phyloP scores from a whole-genome alignment of 2,888 invertebrate species.

The Mythimna vitellina region DNA sequence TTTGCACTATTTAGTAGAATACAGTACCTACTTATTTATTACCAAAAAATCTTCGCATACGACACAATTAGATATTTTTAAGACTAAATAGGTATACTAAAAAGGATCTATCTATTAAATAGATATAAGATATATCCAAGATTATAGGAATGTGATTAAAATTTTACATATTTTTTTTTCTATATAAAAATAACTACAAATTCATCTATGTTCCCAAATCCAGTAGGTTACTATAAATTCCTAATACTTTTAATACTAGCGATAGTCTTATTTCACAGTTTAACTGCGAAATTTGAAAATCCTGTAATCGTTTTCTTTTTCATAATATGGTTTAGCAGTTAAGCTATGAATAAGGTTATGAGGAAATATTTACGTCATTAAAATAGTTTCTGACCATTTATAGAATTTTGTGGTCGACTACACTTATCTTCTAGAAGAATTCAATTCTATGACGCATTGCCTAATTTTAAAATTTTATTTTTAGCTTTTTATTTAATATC shows the following conservation, averaged over 20 bases:
- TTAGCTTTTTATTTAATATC: conserved; percentile 51
- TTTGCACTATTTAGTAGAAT: conserved; percentile 16
- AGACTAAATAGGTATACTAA: conserved; percentile 54
- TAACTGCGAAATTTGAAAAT: conserved; percentile 58
- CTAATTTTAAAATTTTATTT: conserved; percentile 59
- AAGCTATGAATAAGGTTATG: conserved; percentile 58
- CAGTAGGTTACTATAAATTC: conserved; percentile 63
- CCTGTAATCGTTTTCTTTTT: conserved; percentile 46
- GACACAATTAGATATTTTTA: conserved; percentile 28
- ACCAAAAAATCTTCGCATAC: conserved; percentile 23
- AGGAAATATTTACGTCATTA: conserved; percentile 1
- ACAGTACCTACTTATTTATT: conserved; percentile 12
- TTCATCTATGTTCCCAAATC: conserved; percentile 77
- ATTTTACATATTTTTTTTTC: conserved; percentile 39
- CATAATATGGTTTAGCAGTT: conserved; percentile 51
- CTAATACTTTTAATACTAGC: conserved; percentile 56
- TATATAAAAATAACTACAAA: conserved; percentile 76
- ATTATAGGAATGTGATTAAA: conserved; percentile 42
- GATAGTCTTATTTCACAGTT: conserved; percentile 59
- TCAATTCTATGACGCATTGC: conserved; percentile 78
- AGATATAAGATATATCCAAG: conserved; percentile 51
- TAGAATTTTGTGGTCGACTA: conserved; percentile 16
- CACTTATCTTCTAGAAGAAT: conserved; percentile 52
- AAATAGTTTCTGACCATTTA: conserved; percentile 17
- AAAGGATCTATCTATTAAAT: conserved; percentile 53